phyloP scores from a whole-genome alignment of 2,888 invertebrate genomes.

The Cataglyphis livida region DNA sequence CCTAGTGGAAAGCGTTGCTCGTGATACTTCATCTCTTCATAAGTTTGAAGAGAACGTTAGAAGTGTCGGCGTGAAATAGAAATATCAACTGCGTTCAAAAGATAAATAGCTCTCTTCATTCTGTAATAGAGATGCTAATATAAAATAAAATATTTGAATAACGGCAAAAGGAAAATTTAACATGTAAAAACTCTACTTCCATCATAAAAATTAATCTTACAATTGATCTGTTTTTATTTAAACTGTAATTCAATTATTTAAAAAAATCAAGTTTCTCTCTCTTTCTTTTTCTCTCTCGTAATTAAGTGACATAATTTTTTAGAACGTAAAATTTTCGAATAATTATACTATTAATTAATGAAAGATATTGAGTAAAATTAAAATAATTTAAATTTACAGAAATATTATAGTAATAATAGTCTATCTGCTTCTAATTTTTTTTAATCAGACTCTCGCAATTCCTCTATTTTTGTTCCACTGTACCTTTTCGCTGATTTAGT shows the following conservation, averaged over 20 bases:
- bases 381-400: background rate
- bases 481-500: background rate
- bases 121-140: background rate
- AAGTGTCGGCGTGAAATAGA: background rate
- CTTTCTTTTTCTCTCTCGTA: background rate
- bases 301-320: background rate
- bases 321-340: background rate
- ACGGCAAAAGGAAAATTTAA: background rate
- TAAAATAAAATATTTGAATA: background rate
- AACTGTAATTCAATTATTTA: background rate
- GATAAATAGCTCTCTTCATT: background rate
- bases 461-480: background rate
- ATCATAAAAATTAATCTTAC: background rate
- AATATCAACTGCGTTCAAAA: background rate
- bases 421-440: background rate
- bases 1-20: conserved; percentile 1
- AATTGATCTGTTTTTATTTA: background rate
- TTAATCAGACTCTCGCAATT: background rate
- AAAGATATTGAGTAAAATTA: background rate
- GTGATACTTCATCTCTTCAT: background rate
- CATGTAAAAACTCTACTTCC: background rate
- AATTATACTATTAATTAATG: background rate
- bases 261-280: background rate
- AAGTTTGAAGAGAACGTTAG: background rate
- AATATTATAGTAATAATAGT: background rate